Conservation (phyloP, 2,888 invertebrate genomes). For the Prenolepis imparis region DNA sequence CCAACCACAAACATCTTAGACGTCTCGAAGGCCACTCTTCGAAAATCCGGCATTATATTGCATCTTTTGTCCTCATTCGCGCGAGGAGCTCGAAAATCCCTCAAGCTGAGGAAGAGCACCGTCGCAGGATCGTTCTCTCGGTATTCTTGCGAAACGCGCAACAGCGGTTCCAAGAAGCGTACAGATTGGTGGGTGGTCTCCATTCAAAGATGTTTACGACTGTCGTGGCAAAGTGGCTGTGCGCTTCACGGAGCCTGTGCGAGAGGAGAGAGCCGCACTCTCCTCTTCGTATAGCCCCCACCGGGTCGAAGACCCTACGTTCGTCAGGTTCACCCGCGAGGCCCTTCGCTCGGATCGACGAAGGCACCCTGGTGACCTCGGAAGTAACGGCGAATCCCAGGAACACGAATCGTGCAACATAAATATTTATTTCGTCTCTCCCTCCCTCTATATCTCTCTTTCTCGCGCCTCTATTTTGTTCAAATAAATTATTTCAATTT, state of each 20-base stretch:
- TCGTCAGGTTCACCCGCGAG: constrained; percentile 71
- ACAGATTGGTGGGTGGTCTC: constrained; percentile 82
- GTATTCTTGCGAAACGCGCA: constrained; percentile 58
- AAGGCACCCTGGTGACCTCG: constrained; percentile 48
- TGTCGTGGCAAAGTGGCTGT: constrained; percentile 81
- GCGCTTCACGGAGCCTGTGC: constrained; percentile 70
- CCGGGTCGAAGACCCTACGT: constrained; percentile 77
- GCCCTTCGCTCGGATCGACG: constrained; percentile 59
- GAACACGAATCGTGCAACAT: constrained; percentile 4
- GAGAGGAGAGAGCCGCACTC: constrained; percentile 62
- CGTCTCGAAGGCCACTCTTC: constrained; percentile 55
- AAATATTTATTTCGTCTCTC: constrained; percentile 10
- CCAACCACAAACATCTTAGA: not conserved
- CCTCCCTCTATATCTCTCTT: not conserved
- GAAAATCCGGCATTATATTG: constrained; percentile 30
- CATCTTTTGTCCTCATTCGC: constrained; percentile 49
- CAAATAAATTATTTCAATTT: constrained; percentile 7
- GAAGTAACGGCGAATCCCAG: not conserved
- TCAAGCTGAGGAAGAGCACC: not conserved
- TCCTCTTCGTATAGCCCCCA: constrained; percentile 69
- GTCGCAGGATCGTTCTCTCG: constrained; percentile 48
- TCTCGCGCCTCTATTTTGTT: not conserved
- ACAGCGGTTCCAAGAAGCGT: constrained; percentile 77
- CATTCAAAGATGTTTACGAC: constrained; percentile 83
- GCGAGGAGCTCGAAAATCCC: constrained; percentile 62